phyloP scores from a whole-genome alignment of 1,140 invertebrate genomes.

The Aradophagus sp. region DNA sequence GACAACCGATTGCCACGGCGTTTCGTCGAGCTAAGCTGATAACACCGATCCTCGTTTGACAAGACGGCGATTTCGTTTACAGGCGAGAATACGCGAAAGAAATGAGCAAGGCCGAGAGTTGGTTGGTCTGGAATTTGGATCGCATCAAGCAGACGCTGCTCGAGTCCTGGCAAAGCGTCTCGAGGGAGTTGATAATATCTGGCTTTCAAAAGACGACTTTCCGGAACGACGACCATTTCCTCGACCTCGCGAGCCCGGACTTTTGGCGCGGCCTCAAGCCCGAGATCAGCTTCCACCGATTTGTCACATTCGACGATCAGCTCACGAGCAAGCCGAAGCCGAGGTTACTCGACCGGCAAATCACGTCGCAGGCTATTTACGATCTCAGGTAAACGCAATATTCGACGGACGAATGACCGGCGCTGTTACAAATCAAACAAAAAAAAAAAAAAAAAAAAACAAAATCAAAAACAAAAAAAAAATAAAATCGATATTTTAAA shows the following conservation, averaged over 20 bases:
- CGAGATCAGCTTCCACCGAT: conserved; percentile 59
- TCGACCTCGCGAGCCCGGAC: conserved; percentile 55
- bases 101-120: conserved; percentile 12
- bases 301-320: conserved; percentile 66
- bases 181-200: conserved; percentile 61
- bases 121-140: conserved; percentile 54
- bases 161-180: conserved; percentile 59
- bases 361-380: conserved; percentile 13
- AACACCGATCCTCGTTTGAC: too few species aligned
- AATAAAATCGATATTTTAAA: too few species aligned
- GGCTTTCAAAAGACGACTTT: conserved; percentile 66
- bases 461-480: too few species aligned
- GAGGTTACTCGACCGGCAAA: conserved; percentile 6
- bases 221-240: conserved; percentile 58
- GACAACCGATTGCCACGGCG: conserved; percentile 3
- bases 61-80: conserved; percentile 10
- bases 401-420: too few species aligned
- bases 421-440: too few species aligned
- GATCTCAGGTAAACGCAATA: conserved; percentile 39
- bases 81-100: conserved; percentile 45
- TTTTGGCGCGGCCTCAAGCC: conserved; percentile 55
- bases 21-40: too few species aligned
- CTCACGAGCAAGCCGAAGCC: conserved; percentile 35
- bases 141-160: conserved; percentile 53
- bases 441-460: too few species aligned